phyloP scores from a whole-genome alignment of 2,113 vertebrate genomes.

The Prunella himalayana region DNA sequence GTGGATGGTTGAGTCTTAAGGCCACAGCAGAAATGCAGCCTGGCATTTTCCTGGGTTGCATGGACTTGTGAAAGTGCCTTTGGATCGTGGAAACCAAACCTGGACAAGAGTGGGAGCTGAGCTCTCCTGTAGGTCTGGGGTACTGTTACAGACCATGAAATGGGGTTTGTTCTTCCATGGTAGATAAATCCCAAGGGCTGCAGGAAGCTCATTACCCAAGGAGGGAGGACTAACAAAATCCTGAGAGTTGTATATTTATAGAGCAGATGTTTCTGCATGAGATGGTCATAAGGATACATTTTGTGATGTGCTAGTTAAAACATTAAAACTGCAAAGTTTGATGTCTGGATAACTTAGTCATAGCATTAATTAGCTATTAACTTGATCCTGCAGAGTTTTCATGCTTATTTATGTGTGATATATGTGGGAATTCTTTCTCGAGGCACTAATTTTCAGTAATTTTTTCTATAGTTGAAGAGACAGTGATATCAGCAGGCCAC shows the following conservation, averaged over 20 bases:
- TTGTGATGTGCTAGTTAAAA: neutral
- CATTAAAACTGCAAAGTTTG: neutral
- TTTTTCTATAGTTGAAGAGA: neutral
- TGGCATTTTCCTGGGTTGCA: neutral
- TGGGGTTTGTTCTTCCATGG: neutral
- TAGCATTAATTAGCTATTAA: constrained; percentile 14
- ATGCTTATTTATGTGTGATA: neutral
- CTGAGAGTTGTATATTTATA: neutral
- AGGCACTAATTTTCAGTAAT: neutral
- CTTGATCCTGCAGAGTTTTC: neutral
- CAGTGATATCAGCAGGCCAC: neutral
- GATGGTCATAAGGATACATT: neutral
- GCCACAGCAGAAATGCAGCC: neutral
- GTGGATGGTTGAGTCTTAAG: neutral
- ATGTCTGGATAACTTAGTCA: neutral
- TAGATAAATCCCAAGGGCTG: neutral
- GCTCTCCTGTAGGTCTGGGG: neutral
- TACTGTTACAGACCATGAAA: neutral
- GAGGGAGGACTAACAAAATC: neutral
- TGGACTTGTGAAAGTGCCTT: neutral
- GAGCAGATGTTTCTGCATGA: neutral
- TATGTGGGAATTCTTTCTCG: neutral
- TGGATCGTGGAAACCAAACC: neutral
- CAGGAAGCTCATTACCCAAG: neutral
- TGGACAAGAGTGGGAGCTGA: neutral